Conservation (phyloP, 2,888 invertebrate genomes). For the Sussaba pulchella region DNA sequence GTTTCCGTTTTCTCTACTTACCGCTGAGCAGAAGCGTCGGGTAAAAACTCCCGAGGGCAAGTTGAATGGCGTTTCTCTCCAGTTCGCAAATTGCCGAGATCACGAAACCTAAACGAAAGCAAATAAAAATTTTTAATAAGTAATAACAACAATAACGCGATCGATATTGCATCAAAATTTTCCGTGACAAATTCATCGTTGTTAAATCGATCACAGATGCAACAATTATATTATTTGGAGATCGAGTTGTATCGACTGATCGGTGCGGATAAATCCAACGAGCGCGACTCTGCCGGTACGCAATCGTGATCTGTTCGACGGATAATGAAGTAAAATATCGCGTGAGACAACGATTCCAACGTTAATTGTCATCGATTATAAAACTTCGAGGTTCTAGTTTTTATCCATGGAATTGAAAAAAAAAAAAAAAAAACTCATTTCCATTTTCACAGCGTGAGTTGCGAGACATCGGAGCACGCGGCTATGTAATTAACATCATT, state of each 20-base stretch:
- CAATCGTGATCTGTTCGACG: conserved; percentile 27
- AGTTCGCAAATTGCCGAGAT: conserved; percentile 96
- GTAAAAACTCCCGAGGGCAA: conserved; percentile 97
- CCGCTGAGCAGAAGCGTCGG: conserved; percentile 95
- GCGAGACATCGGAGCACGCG: background rate
- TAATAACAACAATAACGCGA: too few species aligned
- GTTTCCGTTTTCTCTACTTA: conserved; percentile 78
- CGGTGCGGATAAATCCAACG: conserved; percentile 1
- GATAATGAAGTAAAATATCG: conserved; percentile 32
- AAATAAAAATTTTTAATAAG: too few species aligned
- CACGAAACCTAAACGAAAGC: conserved; percentile 94
- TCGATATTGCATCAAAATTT: too few species aligned
- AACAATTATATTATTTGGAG: conserved; percentile 12
- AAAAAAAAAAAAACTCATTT: conserved; percentile 25
- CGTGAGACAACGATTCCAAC: conserved; percentile 41
- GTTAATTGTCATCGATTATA: conserved; percentile 5
- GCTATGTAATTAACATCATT: background rate
- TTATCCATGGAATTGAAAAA: conserved; percentile 5
- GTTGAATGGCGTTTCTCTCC: conserved; percentile 96
- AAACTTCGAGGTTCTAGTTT: conserved; percentile 35
- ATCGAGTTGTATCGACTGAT: background rate
- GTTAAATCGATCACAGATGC: too few species aligned
- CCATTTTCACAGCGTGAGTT: conserved; percentile 12
- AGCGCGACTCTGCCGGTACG: background rate
- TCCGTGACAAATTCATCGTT: too few species aligned